Conservation (phyloP, 2,113 vertebrate species). For the Paedocypris sp. region DNA sequence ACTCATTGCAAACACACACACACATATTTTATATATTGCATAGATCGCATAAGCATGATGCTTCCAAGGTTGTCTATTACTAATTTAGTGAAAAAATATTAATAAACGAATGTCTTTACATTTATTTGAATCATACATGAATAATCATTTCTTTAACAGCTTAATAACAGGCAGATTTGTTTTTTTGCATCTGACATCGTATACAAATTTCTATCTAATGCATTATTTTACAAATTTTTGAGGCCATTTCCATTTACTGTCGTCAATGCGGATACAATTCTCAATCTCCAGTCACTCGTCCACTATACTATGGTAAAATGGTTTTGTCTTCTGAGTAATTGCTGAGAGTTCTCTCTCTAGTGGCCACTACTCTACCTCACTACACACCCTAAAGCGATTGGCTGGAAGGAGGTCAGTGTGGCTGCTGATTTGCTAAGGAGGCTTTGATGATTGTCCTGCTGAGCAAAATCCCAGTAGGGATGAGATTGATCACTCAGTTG, state of each 20-base stretch:
- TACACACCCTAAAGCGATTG: constrained; percentile 27
- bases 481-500: constrained; percentile 37
- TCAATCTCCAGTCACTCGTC: constrained; percentile 12
- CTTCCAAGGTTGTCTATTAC: no score
- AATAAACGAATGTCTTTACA: no score
- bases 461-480: constrained; percentile 32
- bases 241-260: background rate
- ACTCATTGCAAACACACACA: no score
- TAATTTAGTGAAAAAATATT: no score
- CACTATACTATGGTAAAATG: background rate
- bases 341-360: constrained; percentile 30
- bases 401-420: constrained; percentile 21
- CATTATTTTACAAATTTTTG: background rate
- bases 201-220: no score
- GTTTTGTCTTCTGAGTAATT: constrained; percentile 37
- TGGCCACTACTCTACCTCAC: constrained; percentile 36
- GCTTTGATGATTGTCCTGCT: constrained; percentile 30
- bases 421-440: background rate
- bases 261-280: background rate
- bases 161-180: no score
- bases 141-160: no score
- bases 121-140: no score
- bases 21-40: no score
- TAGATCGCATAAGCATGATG: no score
- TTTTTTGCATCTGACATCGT: background rate